Conservation (phyloP, 2,113 vertebrate genomes). For the Triplophysa siluroides region DNA sequence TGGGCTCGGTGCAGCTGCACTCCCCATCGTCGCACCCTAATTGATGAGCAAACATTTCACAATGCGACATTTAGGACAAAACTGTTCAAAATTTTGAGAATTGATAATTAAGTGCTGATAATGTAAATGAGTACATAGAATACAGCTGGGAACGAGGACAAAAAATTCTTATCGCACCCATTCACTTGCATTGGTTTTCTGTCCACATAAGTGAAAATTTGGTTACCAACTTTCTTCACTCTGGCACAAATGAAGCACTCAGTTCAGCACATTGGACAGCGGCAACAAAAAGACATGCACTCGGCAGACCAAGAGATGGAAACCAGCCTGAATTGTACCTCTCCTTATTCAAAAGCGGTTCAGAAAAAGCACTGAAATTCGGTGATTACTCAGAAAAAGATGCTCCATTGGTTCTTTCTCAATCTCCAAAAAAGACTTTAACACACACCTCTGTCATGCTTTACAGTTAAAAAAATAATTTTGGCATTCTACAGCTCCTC, state of each 20-base stretch:
- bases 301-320: neutral
- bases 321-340: neutral
- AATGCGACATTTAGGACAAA: slow-evolving; percentile 8
- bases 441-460: neutral
- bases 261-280: too few species aligned
- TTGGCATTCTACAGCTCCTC: slow-evolving; percentile 21
- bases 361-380: neutral
- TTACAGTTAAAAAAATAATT: neutral
- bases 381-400: neutral
- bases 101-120: slow-evolving; percentile 15
- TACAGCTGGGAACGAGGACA: neutral
- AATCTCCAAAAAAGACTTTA: neutral
- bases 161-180: neutral
- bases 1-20: slow-evolving; percentile 28
- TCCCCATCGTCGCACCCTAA: slow-evolving; percentile 3
- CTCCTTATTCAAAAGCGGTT: neutral
- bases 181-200: too few species aligned
- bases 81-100: neutral
- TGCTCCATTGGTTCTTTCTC: neutral
- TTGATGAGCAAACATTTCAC: slow-evolving; percentile 30
- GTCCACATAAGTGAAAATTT: too few species aligned
- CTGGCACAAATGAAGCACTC: too few species aligned
- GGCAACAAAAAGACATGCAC: neutral
- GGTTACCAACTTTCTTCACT: too few species aligned
- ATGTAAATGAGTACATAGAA: neutral